Evolutionary conservation across 2,888 invertebrate genomes (phyloP), one percentile per base, ranked within the genome.

Genomic region (Melinopterus prodromus): DNA sequence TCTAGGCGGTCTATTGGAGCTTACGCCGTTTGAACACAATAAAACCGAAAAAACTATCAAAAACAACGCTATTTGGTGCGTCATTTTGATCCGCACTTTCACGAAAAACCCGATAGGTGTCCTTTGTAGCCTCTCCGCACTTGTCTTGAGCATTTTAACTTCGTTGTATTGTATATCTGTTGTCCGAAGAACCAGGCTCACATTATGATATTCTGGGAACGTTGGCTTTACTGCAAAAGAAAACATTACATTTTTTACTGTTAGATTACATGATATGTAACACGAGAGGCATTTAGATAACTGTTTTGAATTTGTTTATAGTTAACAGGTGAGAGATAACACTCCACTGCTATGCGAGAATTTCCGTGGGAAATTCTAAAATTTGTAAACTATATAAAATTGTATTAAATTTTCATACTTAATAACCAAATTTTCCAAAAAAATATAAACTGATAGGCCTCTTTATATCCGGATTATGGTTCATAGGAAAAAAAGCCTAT

Each of bases 1-100:
- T 82, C 95, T 92, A n/a, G 97, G 97, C 74, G 97, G 96, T 85
- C 93, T 93, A 91, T 97, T 97, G 82, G 92, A 92, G 79, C 83
- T 76, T 76, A 86, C 86, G 16, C 81, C 79, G 83, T 81, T 83
- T 38, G 78, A 77, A 72, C 71, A 79, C 36, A 79, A 71, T 7
- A 53, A 53, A 53, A 53, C 53, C 9, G 53, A 53, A 12, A 53
- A 53, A 36, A 74, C 12, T 7, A 71, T 36, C 9, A 74, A 36
- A 74, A 74, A 26, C 37, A 77, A 14, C 4, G 77, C 15, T 3
- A 79, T 15, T 16, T 36, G 53, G 6, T 53, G 71, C 14, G 35
- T n/a, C 16, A 76, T 78, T 83, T 83, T 83, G 70, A 82, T 81
- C 9, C 83, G 77, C 79, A 82, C 82, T 81, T 82, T 82, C 71